Evolutionary conservation across 2,797 vertebrate species (phyloP).

Genomic region (Notolabrus celidotus): DNA sequence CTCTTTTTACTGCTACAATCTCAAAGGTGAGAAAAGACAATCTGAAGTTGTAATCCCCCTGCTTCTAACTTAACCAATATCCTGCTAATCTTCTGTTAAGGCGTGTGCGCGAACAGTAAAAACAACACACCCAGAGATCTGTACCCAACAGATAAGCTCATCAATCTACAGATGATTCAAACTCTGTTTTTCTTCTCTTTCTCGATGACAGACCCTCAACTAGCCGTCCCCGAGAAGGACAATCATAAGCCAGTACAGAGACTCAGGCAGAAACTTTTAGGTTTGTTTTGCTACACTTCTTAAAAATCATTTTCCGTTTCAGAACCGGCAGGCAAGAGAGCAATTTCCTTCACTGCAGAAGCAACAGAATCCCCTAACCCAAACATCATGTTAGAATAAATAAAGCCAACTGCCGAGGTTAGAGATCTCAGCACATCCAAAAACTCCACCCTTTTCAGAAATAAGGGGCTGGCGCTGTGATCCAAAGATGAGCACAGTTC

Average conservation of each 20-base stretch:
- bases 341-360: conserved; percentile 74
- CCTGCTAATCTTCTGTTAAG: conserved; percentile 40
- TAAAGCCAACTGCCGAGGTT: conserved; percentile 71
- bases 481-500: conserved; percentile 53
- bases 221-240: background rate
- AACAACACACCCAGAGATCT: conserved; percentile 45
- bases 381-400: conserved; percentile 80
- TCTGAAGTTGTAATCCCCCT: conserved; percentile 27
- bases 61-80: conserved; percentile 9
- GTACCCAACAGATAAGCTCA: conserved; percentile 53
- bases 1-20: conserved; percentile 18
- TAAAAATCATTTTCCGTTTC: conserved; percentile 71
- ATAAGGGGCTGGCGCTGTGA: conserved; percentile 32
- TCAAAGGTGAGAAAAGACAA: conserved; percentile 28
- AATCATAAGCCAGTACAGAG: conserved; percentile 38
- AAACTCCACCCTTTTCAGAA: conserved; percentile 61
- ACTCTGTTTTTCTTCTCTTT: conserved; percentile 28
- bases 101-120: conserved; percentile 32
- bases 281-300: conserved; percentile 68
- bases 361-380: conserved; percentile 76
- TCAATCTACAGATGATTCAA: conserved; percentile 40
- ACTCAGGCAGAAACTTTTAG: conserved; percentile 38
- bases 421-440: conserved; percentile 58
- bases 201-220: conserved; percentile 40
- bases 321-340: conserved; percentile 66